Conservation (phyloP, 2,888 invertebrate species). For the Odontocolon sp. region DNA sequence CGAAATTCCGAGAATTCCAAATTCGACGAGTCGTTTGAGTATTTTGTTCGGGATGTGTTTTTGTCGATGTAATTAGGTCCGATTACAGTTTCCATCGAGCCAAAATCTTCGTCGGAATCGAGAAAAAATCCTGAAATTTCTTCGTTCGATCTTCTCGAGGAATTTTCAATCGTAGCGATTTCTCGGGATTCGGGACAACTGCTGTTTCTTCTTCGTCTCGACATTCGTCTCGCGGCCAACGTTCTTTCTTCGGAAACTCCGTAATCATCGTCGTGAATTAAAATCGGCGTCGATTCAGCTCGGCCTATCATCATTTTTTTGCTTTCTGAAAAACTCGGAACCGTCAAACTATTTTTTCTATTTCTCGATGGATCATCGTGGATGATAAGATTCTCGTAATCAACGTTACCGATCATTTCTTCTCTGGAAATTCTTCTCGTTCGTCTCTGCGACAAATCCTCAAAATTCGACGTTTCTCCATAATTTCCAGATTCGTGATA, state of each 20-base stretch:
- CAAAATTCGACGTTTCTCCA: slow-evolving; percentile 39
- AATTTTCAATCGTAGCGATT: slow-evolving; percentile 31
- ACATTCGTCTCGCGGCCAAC: slow-evolving; percentile 62
- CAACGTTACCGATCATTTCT: slow-evolving; percentile 26
- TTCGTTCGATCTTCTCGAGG: slow-evolving; percentile 24
- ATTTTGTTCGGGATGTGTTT: no score
- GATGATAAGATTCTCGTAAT: slow-evolving; percentile 69
- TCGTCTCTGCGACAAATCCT: slow-evolving; percentile 57
- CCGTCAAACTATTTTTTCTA: slow-evolving; percentile 59
- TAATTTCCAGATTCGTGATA: slow-evolving; percentile 34
- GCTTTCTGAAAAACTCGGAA: slow-evolving; percentile 66
- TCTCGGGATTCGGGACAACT: slow-evolving; percentile 73
- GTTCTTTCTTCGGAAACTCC: slow-evolving; percentile 58
- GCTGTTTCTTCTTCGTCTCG: slow-evolving; percentile 73
- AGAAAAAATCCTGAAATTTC: slow-evolving; percentile 60
- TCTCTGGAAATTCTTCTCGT: slow-evolving; percentile 54
- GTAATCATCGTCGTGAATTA: slow-evolving; percentile 71
- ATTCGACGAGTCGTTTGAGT: no score
- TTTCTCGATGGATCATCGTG: slow-evolving; percentile 44
- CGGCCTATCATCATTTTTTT: slow-evolving; percentile 70
- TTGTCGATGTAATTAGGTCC: slow-evolving; percentile 67
- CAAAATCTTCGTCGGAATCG: slow-evolving; percentile 78
- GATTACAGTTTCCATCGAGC: slow-evolving; percentile 77
- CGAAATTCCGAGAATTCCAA: no score
- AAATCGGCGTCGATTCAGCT: slow-evolving; percentile 76